Evolutionary conservation across 1,140 invertebrate genomes (phyloP).

Genomic region (Brevipalpus yothersi): DNA sequence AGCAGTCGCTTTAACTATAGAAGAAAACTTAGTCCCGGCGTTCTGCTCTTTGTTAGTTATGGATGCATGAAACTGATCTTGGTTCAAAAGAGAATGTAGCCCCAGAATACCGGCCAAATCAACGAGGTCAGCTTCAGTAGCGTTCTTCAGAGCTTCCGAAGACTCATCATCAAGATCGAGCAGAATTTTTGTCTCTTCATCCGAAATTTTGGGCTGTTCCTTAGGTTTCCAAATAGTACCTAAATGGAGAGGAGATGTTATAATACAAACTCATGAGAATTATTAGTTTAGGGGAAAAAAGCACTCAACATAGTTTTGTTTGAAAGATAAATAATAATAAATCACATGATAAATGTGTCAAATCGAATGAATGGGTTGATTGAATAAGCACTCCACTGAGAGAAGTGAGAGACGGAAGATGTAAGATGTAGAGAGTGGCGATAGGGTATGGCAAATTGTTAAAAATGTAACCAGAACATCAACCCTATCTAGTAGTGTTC

Average conservation of each 20-base stretch:
- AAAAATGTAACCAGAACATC: too few species aligned
- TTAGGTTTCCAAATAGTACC: slow-evolving; percentile 49
- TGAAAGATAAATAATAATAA: too few species aligned
- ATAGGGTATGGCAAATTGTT: too few species aligned
- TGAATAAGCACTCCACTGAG: too few species aligned
- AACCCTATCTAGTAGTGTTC: too few species aligned
- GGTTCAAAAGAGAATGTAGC: slow-evolving; percentile 99
- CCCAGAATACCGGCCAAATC: slow-evolving; percentile 97
- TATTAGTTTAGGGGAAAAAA: too few species aligned
- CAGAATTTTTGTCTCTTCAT: slow-evolving; percentile 30
- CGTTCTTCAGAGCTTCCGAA: slow-evolving; percentile 63
- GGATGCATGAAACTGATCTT: slow-evolving; percentile 96
- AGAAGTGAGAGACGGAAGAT: too few species aligned
- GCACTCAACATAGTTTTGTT: too few species aligned
- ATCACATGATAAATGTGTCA: too few species aligned
- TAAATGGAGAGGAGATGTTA: slow-evolving; percentile 8
- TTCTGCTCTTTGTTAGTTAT: slow-evolving; percentile 68
- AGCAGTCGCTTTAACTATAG: slow-evolving; percentile 76
- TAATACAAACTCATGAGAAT: too few species aligned
- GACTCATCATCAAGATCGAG: slow-evolving; percentile 86
- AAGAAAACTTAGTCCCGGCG: slow-evolving; percentile 23
- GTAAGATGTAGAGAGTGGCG: too few species aligned
- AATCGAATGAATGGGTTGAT: too few species aligned
- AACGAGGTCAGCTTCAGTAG: slow-evolving; percentile 92
- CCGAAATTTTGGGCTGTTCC: slow-evolving; percentile 38